These are phyloP conservation scores for Didymodactylos carnosus DNA, from an alignment of 2,888 invertebrate species.

Conservation along the genomic window DNA sequence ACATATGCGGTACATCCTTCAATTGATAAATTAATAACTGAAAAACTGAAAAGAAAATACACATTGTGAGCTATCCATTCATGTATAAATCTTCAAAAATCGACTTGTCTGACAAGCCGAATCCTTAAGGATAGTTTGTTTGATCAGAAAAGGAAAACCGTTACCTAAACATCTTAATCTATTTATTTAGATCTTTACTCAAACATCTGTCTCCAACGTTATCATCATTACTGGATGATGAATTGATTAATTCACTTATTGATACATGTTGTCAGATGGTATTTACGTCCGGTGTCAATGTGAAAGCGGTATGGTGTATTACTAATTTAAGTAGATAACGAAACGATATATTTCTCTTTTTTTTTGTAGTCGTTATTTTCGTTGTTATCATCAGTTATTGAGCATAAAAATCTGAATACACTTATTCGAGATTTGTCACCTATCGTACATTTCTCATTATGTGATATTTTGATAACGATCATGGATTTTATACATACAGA, in stretches of 20 bases:
- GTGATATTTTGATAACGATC: background rate
- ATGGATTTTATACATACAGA: background rate
- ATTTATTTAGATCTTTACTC: background rate
- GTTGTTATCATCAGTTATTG: background rate
- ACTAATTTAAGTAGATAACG: background rate
- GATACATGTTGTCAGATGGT: background rate
- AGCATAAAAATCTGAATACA: background rate
- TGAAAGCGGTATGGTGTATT: background rate
- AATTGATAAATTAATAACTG: too few relatives aligned
- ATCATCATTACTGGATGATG: background rate
- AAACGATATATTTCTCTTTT: background rate
- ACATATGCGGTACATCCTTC: too few relatives aligned
- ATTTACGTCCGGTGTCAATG: background rate
- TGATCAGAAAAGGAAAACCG: too few relatives aligned
- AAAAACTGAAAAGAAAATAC: too few relatives aligned
- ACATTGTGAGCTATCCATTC: too few relatives aligned
- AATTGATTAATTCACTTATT: background rate
- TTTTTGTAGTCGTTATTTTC: background rate
- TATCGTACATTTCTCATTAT: background rate
- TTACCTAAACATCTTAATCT: too few relatives aligned
- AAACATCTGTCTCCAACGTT: background rate
- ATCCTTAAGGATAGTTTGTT: too few relatives aligned
- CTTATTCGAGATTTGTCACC: background rate
- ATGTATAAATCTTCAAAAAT: too few relatives aligned
- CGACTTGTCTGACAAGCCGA: too few relatives aligned